Evolutionary conservation across 2,888 invertebrate genomes (phyloP).

Genomic region (Yponomeuta evonymella): DNA sequence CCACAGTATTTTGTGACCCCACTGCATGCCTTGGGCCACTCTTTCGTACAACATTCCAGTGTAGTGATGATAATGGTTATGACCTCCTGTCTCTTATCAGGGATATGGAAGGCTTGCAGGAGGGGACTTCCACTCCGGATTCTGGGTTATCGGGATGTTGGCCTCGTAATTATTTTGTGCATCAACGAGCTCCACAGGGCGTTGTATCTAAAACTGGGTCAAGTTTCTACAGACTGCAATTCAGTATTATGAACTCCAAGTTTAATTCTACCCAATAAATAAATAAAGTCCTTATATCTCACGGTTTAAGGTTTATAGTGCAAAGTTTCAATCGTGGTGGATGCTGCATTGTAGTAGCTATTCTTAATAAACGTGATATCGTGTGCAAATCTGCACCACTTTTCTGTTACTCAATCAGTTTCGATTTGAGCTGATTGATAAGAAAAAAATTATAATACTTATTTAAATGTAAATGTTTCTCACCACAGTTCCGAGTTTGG

Average conservation of each 20-base stretch:
- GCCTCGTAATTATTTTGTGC: not conserved
- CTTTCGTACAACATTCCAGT: too few relatives aligned
- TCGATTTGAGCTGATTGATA: not conserved
- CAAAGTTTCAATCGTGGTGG: not conserved
- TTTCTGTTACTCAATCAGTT: not conserved
- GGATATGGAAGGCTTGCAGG: too few relatives aligned
- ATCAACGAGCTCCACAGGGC: not conserved
- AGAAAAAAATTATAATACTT: not conserved
- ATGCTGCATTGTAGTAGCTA: not conserved
- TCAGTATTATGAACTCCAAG: not conserved
- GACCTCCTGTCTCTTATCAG: too few relatives aligned
- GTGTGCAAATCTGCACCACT: slow-evolving; percentile 9
- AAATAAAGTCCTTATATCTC: not conserved
- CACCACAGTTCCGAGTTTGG: too few relatives aligned
- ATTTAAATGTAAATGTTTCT: too few relatives aligned
- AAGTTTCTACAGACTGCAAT: slow-evolving; percentile 12
- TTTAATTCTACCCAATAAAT: not conserved
- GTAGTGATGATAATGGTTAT: too few relatives aligned
- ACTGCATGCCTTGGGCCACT: too few relatives aligned
- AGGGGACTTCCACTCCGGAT: too few relatives aligned
- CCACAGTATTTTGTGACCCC: too few relatives aligned
- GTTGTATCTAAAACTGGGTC: slow-evolving; percentile 11
- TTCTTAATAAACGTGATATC: not conserved
- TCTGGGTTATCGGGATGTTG: not conserved
- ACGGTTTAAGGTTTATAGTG: not conserved